These are phyloP conservation scores for Drosophila cracens DNA, from an alignment of 2,888 invertebrate genomes.

Conservation along the genomic window DNA sequence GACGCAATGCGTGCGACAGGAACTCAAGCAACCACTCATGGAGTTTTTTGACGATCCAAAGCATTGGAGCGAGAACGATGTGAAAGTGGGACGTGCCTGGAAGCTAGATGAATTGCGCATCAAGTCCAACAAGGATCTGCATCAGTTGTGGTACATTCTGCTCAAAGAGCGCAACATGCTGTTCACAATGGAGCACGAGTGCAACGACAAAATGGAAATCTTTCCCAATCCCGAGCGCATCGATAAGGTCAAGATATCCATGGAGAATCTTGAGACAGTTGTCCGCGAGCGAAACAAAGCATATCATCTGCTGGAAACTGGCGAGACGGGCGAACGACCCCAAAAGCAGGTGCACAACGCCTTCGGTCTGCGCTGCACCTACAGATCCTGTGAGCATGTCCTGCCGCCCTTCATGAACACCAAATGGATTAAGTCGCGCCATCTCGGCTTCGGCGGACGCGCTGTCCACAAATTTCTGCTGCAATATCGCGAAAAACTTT, in stretches of 20 bases:
- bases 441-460: slow-evolving; percentile 86
- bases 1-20: slow-evolving; percentile 22
- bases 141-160: slow-evolving; percentile 96
- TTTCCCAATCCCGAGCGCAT: slow-evolving; percentile 97
- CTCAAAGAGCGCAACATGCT: slow-evolving; percentile 99
- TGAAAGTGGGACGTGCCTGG: slow-evolving; percentile 95
- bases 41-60: slow-evolving; percentile 95
- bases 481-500: slow-evolving; percentile 89
- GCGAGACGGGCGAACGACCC: slow-evolving; percentile 92
- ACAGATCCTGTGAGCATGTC: slow-evolving; percentile 87
- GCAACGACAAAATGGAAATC: slow-evolving; percentile 87
- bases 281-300: slow-evolving; percentile 96
- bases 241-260: slow-evolving; percentile 96
- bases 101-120: slow-evolving; percentile 94
- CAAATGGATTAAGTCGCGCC: slow-evolving; percentile 87
- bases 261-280: slow-evolving; percentile 96
- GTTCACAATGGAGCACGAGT: slow-evolving; percentile 96
- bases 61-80: slow-evolving; percentile 91
- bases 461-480: slow-evolving; percentile 88
- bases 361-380: slow-evolving; percentile 88
- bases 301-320: slow-evolving; percentile 95
- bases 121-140: slow-evolving; percentile 97
- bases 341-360: slow-evolving; percentile 86
- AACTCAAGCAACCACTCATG: slow-evolving; percentile 86
- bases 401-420: slow-evolving; percentile 89